These are phyloP conservation scores for Standfussiana lucernea DNA, from an alignment of 2,888 invertebrate genomes.

Conservation along the genomic window DNA sequence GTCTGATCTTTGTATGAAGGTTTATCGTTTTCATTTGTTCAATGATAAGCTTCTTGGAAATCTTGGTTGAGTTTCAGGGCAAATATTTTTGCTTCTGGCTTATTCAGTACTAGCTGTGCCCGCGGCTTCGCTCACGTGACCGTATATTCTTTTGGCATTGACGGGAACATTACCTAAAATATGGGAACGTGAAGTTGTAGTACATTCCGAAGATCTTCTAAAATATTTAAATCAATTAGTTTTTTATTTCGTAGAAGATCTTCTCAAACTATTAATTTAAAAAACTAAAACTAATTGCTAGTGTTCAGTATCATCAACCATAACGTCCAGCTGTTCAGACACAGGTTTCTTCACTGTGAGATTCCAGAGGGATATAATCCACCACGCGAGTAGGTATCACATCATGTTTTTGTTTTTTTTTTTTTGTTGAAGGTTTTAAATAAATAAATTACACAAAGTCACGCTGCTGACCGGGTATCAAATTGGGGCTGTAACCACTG, in stretches of 20 bases:
- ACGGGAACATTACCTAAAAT: no score
- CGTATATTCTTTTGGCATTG: no score
- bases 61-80: not conserved
- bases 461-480: not conserved
- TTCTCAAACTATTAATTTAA: no score
- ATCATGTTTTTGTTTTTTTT: not conserved
- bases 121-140: no score
- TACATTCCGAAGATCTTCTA: no score
- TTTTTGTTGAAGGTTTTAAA: not conserved
- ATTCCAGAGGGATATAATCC: not conserved
- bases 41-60: not conserved
- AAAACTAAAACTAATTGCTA: no score
- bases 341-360: not conserved
- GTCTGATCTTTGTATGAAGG: not conserved
- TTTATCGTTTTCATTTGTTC: not conserved
- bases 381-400: not conserved
- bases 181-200: no score
- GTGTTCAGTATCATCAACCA: no score
- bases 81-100: not conserved
- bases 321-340: not conserved
- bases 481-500: not conserved
- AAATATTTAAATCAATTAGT: no score
- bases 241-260: no score
- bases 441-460: not conserved
- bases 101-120: no score